Base-by-base conservation (phyloP, 2,888 invertebrate species). In the Hipparchia semele region DNA sequence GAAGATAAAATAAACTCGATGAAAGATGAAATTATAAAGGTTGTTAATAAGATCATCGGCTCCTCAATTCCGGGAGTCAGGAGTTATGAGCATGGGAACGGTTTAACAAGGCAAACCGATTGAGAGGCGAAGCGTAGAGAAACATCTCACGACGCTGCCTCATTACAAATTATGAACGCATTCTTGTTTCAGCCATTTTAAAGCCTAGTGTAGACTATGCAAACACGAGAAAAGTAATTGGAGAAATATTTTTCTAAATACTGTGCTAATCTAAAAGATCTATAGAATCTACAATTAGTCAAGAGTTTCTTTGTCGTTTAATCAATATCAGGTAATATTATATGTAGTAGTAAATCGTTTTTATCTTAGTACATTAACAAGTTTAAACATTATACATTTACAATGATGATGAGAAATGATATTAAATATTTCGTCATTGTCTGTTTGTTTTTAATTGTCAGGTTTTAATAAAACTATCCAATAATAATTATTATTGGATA, bases 151-250 rank as follows among this genome's bases (percentile, higher is more conserved):
- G 82, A 93, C 90, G 89, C 89, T 87, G 82, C 83, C 90, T 92
- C 89, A 93, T 93, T 93, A 93, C 93, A 91, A 92, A 93, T 94
- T 92, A 93, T 92, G 88, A 82, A 86, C 90, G 94, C 93, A 93
- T 93, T 93, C 91, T 90, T 86, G 84, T 86, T 74, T 76, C 75
- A 76, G 65, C 61, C 53, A 65, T 60, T 74, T 71, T 58, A 73
- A 73, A 64, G 71, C 69, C 69, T 56, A 23, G 76, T 51, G 54
- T 69, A 76, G 61, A 73, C 69, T 71, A 69, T 69, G 39, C 23
- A 54, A 45, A 59, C 54, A 49, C 10, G 7, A 64, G 12, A 10
- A 33, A 53, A 33, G 12, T 65, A 12, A 65, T 49, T n/a, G n/a
- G 54, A 49, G 49, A 6, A 49, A 6, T 49, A 49, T 49, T 12